Evolutionary conservation across 2,113 vertebrate species (phyloP), one percentile per base, ranked within the genome.

Genomic region (Morone saxatilis): DNA sequence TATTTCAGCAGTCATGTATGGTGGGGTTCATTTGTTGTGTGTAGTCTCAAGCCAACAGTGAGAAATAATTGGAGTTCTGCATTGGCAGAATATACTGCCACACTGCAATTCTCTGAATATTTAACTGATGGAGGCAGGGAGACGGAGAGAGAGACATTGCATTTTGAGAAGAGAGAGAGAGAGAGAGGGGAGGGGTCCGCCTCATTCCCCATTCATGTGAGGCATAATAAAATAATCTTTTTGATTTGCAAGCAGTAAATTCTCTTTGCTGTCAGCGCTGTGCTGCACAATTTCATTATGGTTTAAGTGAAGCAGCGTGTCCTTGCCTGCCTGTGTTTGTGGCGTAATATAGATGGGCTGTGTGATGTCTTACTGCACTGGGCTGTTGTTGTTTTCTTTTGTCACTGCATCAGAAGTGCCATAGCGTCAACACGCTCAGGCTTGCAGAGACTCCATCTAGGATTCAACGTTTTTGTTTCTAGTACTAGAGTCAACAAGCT

Each of bases 191-290:
- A 70, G 50, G 53, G 54, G 25, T 59, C 48, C 22, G 31, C 45
- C 60, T 89, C 72, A 73, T 91, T 89, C 63, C 31, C 61, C 78
- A 90, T 88, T 91, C 82, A 89, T 89, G 81, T 80, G 73, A 78
- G 25, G 70, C 69, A 86, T 80, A 81, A 88, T 90, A 90, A 89
- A 92, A 86, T 89, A 84, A 92, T 93, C 71, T 85, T 87, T 92
- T 86, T 92, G 83, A 92, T 93, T 86, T 87, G 87, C 82, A 84
- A 81, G 83, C 84, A 77, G 75, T 76, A 84, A 88, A 89, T 89
- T 91, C 72, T 86, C 82, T 90, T 87, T 88, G 63, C 80, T 90
- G 83, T 90, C 80, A 87, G 83, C 11, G 54, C 61, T 53, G 76
- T 22, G 83, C 68, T 54, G 45, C 51, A 69, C 82, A 67, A 69